These are phyloP conservation scores for Parazoanthus atlanticus DNA, from an alignment of 92 coral and sea anemone genomes.

Conservation along the genomic window DNA sequence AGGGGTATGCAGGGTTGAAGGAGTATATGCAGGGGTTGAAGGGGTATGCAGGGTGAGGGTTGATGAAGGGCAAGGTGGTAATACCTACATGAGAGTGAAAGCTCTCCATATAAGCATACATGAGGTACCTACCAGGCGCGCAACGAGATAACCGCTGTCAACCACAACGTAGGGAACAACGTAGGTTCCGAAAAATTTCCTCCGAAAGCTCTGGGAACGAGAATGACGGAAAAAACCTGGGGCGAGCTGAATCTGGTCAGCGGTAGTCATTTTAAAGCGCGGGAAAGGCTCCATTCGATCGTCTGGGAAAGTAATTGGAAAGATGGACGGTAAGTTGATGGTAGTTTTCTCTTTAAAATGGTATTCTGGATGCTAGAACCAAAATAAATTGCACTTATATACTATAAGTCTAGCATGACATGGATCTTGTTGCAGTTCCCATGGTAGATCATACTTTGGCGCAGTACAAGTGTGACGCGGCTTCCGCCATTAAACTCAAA, in stretches of 20 bases:
- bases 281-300: conserved; percentile 20
- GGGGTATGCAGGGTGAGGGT: too few species aligned
- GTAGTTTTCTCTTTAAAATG: neutral
- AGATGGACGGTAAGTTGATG: conserved; percentile 27
- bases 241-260: conserved; percentile 27
- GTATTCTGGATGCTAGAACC: neutral
- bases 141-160: too few species aligned
- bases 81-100: too few species aligned
- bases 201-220: too few species aligned
- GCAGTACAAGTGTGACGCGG: conserved; percentile 81
- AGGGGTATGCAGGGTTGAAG: too few species aligned
- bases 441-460: conserved; percentile 74
- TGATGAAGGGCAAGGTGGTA: too few species aligned
- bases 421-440: conserved; percentile 58
- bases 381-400: neutral
- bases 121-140: too few species aligned
- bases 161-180: too few species aligned
- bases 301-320: neutral
- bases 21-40: too few species aligned
- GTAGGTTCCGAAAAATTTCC: too few species aligned
- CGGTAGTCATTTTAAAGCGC: conserved; percentile 34
- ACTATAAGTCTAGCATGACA: neutral
- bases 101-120: too few species aligned
- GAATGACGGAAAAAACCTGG: neutral
- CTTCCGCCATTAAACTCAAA: conserved; percentile 78